phyloP scores from a whole-genome alignment of 2,113 vertebrate species.

The Trematocara nigrifrons region DNA sequence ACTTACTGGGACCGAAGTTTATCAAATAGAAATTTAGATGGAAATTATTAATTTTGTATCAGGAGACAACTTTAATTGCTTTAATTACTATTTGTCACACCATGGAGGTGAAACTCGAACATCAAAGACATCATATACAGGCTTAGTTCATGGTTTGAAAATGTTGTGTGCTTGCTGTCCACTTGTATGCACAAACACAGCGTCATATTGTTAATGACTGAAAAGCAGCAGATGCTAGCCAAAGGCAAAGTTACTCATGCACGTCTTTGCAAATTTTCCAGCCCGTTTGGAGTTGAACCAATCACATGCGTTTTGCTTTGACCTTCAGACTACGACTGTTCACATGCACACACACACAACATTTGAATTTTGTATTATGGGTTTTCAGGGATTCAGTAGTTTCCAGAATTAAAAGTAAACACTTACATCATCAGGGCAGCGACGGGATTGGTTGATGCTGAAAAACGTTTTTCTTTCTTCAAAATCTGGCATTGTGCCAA shows the following conservation, averaged over 20 bases:
- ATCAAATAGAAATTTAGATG: not conserved
- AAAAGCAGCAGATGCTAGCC: not conserved
- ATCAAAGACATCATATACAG: not conserved
- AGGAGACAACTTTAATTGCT: not conserved
- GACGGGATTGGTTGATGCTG: not conserved
- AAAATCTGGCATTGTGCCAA: conserved; percentile 6
- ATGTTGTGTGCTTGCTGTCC: not conserved
- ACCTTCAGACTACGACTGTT: not conserved
- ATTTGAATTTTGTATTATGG: not conserved
- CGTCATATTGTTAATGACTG: not conserved
- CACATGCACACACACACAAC: not conserved
- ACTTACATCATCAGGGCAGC: not conserved
- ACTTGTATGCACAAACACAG: not conserved
- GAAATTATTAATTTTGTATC: not conserved
- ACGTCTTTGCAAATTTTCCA: not conserved
- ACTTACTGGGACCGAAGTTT: not conserved
- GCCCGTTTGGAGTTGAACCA: not conserved
- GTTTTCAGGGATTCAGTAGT: not conserved
- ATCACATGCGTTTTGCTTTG: not conserved
- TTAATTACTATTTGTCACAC: not conserved
- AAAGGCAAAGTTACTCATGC: not conserved
- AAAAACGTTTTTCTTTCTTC: conserved; percentile 28
- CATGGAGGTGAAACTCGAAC: not conserved
- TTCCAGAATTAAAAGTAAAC: not conserved
- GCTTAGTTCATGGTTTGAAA: not conserved